Evolutionary conservation across 2,888 invertebrate genomes (phyloP).

Genomic region (Drosophila glabriapex): DNA sequence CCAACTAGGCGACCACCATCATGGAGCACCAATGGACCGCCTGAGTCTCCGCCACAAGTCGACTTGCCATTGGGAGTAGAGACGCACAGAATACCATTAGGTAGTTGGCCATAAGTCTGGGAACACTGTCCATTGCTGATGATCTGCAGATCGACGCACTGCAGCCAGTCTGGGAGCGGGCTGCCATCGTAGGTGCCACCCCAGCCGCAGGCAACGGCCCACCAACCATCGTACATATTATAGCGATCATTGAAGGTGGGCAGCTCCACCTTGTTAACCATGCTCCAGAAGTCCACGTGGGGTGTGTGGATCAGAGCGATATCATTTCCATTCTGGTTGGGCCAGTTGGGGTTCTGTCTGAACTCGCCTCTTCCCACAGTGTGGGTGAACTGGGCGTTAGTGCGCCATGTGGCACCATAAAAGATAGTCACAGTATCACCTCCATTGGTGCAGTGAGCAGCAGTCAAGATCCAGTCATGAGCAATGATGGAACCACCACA

Average conservation of each 20-base stretch:
- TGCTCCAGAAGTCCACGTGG: slow-evolving; percentile 43
- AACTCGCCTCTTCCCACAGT: slow-evolving; percentile 49
- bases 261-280: slow-evolving; percentile 53
- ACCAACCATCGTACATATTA: slow-evolving; percentile 74
- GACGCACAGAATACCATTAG: slow-evolving; percentile 51
- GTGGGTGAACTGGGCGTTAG: slow-evolving; percentile 62
- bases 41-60: slow-evolving; percentile 66
- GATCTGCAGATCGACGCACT: slow-evolving; percentile 80
- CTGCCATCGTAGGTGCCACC: slow-evolving; percentile 75
- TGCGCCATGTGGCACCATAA: slow-evolving; percentile 66
- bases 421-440: slow-evolving; percentile 62
- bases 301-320: slow-evolving; percentile 75
- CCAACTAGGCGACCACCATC: slow-evolving; percentile 51
- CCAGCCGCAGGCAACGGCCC: slow-evolving; percentile 84
- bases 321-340: slow-evolving; percentile 54
- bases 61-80: slow-evolving; percentile 44
- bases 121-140: slow-evolving; percentile 82
- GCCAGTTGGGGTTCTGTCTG: slow-evolving; percentile 58
- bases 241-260: slow-evolving; percentile 53
- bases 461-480: slow-evolving; percentile 64
- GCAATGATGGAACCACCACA: slow-evolving; percentile 75
- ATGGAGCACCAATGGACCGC: slow-evolving; percentile 68
- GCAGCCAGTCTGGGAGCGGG: slow-evolving; percentile 71
- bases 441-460: slow-evolving; percentile 55
- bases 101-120: slow-evolving; percentile 80